phyloP scores from a whole-genome alignment of 2,113 vertebrate species.

The Rhadina sibilatrix region DNA sequence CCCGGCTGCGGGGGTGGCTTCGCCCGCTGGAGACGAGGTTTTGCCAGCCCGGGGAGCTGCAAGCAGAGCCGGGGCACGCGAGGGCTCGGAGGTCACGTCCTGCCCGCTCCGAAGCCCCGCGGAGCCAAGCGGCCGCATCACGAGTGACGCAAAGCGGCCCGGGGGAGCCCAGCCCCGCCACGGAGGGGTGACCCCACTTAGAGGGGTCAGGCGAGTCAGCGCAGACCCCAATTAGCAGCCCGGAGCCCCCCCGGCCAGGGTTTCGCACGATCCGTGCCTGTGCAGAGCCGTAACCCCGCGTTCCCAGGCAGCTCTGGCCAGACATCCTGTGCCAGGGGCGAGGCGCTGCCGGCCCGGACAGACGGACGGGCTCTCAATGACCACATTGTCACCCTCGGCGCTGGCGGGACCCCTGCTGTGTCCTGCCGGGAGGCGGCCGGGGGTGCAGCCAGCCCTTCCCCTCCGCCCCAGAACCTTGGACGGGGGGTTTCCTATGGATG shows the following conservation, averaged over 20 bases:
- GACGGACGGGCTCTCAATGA: neutral
- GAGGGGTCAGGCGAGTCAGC: neutral
- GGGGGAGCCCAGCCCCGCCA: neutral
- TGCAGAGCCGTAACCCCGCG: neutral
- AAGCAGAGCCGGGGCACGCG: neutral
- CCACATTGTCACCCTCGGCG: constrained; percentile 19
- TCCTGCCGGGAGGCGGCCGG: neutral
- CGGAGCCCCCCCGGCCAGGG: fast-evolving
- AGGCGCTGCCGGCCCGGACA: neutral
- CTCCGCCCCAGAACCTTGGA: neutral
- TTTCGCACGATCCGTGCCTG: neutral
- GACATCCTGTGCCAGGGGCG: neutral
- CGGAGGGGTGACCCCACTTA: neutral
- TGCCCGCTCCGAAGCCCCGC: neutral
- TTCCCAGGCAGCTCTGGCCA: neutral
- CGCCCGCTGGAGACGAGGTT: fast-evolving
- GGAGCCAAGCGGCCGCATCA: neutral
- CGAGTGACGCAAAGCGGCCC: neutral
- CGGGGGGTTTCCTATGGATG: neutral
- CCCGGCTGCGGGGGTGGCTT: neutral
- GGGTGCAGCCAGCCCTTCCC: neutral
- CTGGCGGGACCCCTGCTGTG: neutral
- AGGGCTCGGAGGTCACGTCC: neutral
- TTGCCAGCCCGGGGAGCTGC: neutral
- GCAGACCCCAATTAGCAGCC: neutral